Base-by-base conservation (phyloP, 2,797 vertebrate species). In the Denticeps clupeoides region DNA sequence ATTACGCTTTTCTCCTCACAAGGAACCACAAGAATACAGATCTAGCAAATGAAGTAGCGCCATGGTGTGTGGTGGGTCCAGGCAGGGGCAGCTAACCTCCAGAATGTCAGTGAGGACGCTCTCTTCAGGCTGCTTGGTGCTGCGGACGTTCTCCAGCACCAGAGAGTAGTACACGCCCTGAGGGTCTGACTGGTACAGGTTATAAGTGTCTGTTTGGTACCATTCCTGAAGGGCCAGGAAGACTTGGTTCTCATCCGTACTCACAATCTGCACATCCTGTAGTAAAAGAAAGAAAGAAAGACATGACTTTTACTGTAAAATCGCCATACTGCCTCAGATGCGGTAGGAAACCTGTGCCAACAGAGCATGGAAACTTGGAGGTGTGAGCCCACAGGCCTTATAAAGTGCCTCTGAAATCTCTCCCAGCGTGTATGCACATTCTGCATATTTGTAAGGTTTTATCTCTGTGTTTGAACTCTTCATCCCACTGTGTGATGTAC, bases 161-260 rank as follows among this genome's bases (percentile, higher is more conserved):
- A 97, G 79, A 1, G 89, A 84, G 59, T 95, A 97, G 68, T 71
- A 88, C 49, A 88, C 71, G 0, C 94, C 94, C 18, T 85, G 86
- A 0, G 78, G 77, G 61, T 97, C 94, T 0, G 93, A 97, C 74
- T 91, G 87, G 77, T 98, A 98, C 59, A 98, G 82, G 75, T 93
- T 96, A 59, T 95, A 97, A 0, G 92, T 95, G 73, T 97, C 93
- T 0, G 70, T 81, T 74, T 97, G 93, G 76, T 95, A 82, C 94
- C 94, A 97, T 72, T 98, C 94, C 72, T 93, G 91, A 18, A 95
- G 81, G 1, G 94, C 94, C 45, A 96, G 83, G 59, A 97, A 88
- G 38, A 98, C 94, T 67, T 97, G 92, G 70, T 75, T 88, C 72
- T 94, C 92, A 5, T 97, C 90, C 0, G 93, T 95, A 53, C 93